phyloP scores from a whole-genome alignment of 2,113 vertebrate species.

The Bufo gargarizans region DNA sequence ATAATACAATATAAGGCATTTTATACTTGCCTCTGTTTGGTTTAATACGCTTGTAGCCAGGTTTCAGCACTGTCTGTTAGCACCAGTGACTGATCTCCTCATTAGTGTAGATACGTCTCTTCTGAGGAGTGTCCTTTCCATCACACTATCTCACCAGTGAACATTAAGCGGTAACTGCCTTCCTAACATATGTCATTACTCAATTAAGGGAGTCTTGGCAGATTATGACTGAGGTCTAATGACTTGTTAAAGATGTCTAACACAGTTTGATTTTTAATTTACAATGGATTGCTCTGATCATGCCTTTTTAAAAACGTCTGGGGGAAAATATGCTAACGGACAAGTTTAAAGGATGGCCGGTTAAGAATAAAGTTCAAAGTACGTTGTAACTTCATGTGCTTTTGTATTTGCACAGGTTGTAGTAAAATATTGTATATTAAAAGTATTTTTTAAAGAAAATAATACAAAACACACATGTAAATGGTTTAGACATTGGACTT shows the following conservation, averaged over 20 bases:
- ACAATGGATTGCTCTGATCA: conserved; percentile 76
- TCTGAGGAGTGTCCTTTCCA: conserved; percentile 89
- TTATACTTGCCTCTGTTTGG: not conserved
- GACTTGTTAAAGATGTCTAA: conserved; percentile 99
- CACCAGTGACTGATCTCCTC: conserved; percentile 89
- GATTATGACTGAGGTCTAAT: conserved; percentile 93
- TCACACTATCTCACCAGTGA: conserved; percentile 77
- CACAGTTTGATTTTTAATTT: conserved; percentile 90
- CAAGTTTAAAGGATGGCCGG: not conserved
- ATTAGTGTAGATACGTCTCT: conserved; percentile 94
- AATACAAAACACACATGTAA: too few relatives aligned
- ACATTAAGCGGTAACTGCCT: conserved; percentile 94
- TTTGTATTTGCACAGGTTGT: not conserved
- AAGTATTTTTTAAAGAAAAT: not conserved
- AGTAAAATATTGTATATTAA: not conserved
- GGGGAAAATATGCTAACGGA: conserved; percentile 72
- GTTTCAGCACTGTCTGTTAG: conserved; percentile 73
- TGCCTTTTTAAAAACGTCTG: conserved; percentile 70
- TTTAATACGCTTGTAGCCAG: conserved; percentile 20
- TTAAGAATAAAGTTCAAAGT: not conserved
- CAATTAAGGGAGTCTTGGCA: conserved; percentile 89
- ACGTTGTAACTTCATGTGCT: not conserved
- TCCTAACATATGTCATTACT: conserved; percentile 97
- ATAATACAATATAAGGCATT: not conserved
- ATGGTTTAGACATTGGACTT: too few relatives aligned